Base-by-base conservation (phyloP, 2,888 invertebrate genomes). In the Pyrrhosoma nymphula region DNA sequence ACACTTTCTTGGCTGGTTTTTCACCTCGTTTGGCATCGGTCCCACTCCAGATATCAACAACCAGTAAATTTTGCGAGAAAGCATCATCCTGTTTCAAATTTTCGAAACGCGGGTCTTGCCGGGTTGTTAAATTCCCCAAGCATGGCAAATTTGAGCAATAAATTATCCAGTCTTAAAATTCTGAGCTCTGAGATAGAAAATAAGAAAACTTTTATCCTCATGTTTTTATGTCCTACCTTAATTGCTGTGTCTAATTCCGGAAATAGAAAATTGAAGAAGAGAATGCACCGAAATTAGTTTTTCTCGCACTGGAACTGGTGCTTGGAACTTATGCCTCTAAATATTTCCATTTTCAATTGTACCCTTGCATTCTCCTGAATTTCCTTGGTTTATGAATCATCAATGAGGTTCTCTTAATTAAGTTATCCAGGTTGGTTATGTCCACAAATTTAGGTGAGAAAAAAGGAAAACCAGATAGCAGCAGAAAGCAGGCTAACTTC, bases 1-100 rank as follows among this genome's bases (percentile, higher is more conserved):
- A 82, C 82, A 82, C 82, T 35, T 82, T 82, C 82, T 82, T 82
- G 82, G 30, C 82, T 16, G 35, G 82, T 82, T 82, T 30, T 35
- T n/a, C 69, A 6, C 69, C 82, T 35, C 30, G 16, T 14, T 16
- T 82, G 82, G 82, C 82, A 35, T 3, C 16, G n/a, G 1, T 30
- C 82, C 82, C 16, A 82, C 82, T 82, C 82, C 82, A 82, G 35
- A 35, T 35, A 35, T 35, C 82, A 82, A 82, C 82, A 82, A 30
- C 82, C 18, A 23, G 35, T 82, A 82, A 35, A 82, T 82, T 35
- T 82, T 82, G 35, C 82, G 26, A 0, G 6, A 35, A 18, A 82
- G n/a, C 35, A 12, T 14, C 16, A 26, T 82, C 30, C 35, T 35
- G 26, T 16, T 16, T 35, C 16, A 82, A 14, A 35, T 82, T 82